Percentiles rank a stretch among this genome's conserved stretches.
These are phyloP conservation scores for Clunio marinus DNA, from an alignment of 2,888 invertebrate species.

Conservation along the genomic window DNA sequence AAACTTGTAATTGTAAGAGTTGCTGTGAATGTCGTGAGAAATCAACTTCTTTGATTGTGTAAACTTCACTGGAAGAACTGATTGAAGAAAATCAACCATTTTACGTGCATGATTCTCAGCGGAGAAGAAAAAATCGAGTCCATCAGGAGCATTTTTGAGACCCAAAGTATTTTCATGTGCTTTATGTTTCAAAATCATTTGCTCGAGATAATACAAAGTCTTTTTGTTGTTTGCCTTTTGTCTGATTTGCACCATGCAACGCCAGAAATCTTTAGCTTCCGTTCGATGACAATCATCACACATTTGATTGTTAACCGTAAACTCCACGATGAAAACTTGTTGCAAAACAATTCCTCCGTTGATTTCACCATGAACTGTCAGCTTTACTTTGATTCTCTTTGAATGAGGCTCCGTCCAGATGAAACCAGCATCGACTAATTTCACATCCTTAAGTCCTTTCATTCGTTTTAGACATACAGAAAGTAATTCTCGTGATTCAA, in stretches of 20 bases:
- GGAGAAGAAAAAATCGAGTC: slow-evolving; percentile 91
- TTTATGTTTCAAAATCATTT: slow-evolving; percentile 90
- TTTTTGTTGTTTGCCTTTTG: slow-evolving; percentile 90
- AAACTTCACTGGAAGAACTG: slow-evolving; percentile 82
- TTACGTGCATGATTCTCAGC: slow-evolving; percentile 87
- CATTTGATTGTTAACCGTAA: slow-evolving; percentile 86
- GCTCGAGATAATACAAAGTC: slow-evolving; percentile 96
- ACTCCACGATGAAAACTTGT: slow-evolving; percentile 95
- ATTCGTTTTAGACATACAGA: slow-evolving; percentile 87
- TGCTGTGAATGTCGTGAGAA: slow-evolving; percentile 96
- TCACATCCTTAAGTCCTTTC: slow-evolving; percentile 82
- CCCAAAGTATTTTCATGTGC: slow-evolving; percentile 85
- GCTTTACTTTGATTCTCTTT: slow-evolving; percentile 89
- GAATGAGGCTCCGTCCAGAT: slow-evolving; percentile 99
- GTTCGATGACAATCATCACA: slow-evolving; percentile 95
- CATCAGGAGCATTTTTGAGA: slow-evolving; percentile 82
- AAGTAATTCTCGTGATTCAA: slow-evolving; percentile 89
- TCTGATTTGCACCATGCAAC: slow-evolving; percentile 82
- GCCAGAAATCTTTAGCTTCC: slow-evolving; percentile 98
- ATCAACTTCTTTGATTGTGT: slow-evolving; percentile 91
- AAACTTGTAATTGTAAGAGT: slow-evolving; percentile 94
- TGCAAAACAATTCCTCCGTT: slow-evolving; percentile 85
- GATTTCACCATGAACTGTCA: slow-evolving; percentile 94
- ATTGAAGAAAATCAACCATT: slow-evolving; percentile 87
- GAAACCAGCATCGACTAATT: slow-evolving; percentile 92